Evolutionary conservation across 2,113 vertebrate genomes (phyloP).

Genomic region (Xiphias gladius): DNA sequence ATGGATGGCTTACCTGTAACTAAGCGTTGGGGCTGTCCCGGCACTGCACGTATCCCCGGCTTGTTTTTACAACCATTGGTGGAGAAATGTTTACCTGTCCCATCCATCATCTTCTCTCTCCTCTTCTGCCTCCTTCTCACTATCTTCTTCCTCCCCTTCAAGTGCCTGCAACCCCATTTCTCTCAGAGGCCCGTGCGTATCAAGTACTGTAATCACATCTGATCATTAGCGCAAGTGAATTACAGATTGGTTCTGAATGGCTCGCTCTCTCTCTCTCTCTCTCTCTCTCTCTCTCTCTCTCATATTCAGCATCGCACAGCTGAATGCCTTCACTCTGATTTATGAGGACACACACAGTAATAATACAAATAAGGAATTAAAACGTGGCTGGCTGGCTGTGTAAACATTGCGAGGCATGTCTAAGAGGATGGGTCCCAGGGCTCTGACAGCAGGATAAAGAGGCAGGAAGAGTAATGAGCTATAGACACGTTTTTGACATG

Average conservation of each 20-base stretch:
- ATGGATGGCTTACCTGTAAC: constrained; percentile 68
- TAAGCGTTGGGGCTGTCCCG: not conserved
- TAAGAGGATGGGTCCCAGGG: constrained; percentile 78
- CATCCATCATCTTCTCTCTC: constrained; percentile 74
- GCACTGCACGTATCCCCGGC: constrained; percentile 21
- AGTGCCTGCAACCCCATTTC: constrained; percentile 46
- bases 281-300: constrained; percentile 9
- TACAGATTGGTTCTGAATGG: constrained; percentile 51
- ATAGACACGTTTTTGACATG: constrained; percentile 75
- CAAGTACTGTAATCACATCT: constrained; percentile 63
- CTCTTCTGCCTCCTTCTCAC: constrained; percentile 35
- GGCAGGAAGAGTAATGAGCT: constrained; percentile 80
- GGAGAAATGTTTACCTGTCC: constrained; percentile 75
- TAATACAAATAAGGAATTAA: constrained; percentile 80
- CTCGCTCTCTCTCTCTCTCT: constrained; percentile 26
- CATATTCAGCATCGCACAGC: constrained; percentile 63
- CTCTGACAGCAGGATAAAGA: constrained; percentile 80
- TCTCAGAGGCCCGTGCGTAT: constrained; percentile 44
- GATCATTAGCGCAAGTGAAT: constrained; percentile 58
- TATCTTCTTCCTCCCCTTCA: constrained; percentile 52
- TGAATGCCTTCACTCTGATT: constrained; percentile 82
- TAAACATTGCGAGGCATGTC: constrained; percentile 79
- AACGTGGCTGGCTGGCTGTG: constrained; percentile 77
- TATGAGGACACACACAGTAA: constrained; percentile 79
- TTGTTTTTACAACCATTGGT: constrained; percentile 72